A percentile compares a stretch with the other conserved stretches of the same genome.
phyloP scores from a whole-genome alignment of 1,140 invertebrate species.

The Plodia interpunctella region DNA sequence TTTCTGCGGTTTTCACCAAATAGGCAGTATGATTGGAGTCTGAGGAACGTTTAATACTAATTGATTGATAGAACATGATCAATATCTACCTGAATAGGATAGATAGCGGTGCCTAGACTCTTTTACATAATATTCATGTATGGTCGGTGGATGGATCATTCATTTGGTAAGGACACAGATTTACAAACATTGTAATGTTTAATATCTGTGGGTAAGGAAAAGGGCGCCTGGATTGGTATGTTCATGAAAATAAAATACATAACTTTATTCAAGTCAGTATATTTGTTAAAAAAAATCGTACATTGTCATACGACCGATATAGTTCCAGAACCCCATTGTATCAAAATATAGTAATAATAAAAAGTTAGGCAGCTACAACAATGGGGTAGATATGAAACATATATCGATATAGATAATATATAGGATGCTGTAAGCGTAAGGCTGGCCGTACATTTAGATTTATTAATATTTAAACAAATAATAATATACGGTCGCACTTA shows the following conservation, averaged over 20 bases:
- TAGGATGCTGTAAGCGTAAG: conserved; percentile 10
- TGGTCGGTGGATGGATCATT: no score
- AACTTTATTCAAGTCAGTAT: conserved; percentile 59
- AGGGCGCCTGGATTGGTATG: no score
- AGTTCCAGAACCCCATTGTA: conserved; percentile 74
- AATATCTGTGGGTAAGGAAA: neutral
- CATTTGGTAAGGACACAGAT: no score
- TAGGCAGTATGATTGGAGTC: no score
- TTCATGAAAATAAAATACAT: conserved; percentile 28
- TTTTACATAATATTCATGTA: no score
- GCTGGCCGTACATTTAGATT: neutral
- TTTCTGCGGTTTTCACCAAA: no score
- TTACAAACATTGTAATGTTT: no score
- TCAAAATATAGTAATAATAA: conserved; percentile 49
- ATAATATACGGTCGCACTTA: neutral
- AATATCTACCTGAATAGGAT: no score
- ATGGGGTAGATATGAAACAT: conserved; percentile 72
- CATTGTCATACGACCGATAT: conserved; percentile 49
- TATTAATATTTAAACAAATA: no score
- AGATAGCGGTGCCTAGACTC: no score
- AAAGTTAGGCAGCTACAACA: conserved; percentile 41
- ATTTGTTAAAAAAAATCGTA: conserved; percentile 70
- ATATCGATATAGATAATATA: conserved; percentile 37
- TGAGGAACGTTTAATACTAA: no score
- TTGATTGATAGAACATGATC: no score